Evolutionary conservation across 2,888 invertebrate species (phyloP).

Genomic region (Amiota minor): DNA sequence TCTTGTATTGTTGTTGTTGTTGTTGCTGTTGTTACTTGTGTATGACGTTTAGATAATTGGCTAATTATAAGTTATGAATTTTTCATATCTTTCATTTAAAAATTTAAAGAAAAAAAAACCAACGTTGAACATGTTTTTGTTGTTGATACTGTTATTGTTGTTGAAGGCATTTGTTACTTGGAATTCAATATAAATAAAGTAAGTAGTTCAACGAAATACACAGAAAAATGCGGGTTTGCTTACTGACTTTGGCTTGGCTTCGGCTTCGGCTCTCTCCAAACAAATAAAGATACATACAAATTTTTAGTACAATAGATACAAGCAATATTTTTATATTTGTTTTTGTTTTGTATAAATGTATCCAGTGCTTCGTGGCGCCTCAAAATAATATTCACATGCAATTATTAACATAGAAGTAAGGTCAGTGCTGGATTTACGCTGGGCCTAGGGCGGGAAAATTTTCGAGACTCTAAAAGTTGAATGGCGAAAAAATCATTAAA

Average conservation of each 20-base stretch:
- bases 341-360: background rate
- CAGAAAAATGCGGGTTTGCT: conserved; percentile 10
- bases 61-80: conserved; percentile 60
- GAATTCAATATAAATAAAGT: background rate
- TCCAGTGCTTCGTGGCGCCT: background rate
- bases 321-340: background rate
- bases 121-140: conserved; percentile 45
- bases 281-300: background rate
- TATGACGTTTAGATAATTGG: conserved; percentile 53
- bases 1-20: no score
- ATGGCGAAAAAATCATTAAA: no score
- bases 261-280: no score
- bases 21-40: background rate
- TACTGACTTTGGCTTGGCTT: background rate
- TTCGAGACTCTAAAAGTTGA: no score
- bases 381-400: background rate
- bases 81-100: conserved; percentile 63
- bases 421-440: no score
- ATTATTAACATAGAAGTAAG: background rate
- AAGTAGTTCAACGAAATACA: background rate
- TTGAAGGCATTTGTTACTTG: conserved; percentile 24
- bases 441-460: no score
- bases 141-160: conserved; percentile 20
- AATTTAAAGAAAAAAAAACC: conserved; percentile 51
- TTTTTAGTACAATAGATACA: conserved; percentile 7